Conservation (phyloP, 1,140 invertebrate genomes). For the Zaprionus capensis region DNA sequence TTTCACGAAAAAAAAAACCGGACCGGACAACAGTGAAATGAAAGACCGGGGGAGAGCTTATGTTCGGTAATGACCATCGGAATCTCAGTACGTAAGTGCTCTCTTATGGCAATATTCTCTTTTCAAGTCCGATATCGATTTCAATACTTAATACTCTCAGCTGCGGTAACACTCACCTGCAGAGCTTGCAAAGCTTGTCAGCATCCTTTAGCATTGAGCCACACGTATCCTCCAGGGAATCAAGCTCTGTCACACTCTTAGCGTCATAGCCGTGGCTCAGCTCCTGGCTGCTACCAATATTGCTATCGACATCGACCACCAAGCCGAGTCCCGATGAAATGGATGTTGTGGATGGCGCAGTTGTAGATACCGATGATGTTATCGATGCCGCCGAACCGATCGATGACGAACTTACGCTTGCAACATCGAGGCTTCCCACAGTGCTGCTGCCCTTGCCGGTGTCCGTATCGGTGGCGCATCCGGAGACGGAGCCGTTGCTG, state of each 20-base stretch:
- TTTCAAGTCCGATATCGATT: too few species aligned
- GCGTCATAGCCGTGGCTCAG: constrained; percentile 58
- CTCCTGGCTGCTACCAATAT: constrained; percentile 66
- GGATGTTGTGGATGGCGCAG: constrained; percentile 48
- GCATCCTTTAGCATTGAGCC: constrained; percentile 72
- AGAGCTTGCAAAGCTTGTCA: constrained; percentile 77
- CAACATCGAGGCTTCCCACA: constrained; percentile 63
- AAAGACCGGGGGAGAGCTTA: too few species aligned
- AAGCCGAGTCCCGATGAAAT: constrained; percentile 62
- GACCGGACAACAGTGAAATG: too few species aligned
- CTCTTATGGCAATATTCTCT: too few species aligned
- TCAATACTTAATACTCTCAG: too few species aligned
- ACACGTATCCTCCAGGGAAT: constrained; percentile 76
- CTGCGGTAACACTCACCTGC: constrained; percentile 65
- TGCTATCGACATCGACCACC: constrained; percentile 72
- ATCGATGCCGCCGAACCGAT: constrained; percentile 60
- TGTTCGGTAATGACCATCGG: too few species aligned
- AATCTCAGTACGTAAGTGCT: too few species aligned
- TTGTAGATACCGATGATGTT: constrained; percentile 54
- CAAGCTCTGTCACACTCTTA: constrained; percentile 68
- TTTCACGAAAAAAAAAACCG: too few species aligned
- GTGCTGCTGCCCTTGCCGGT: constrained; percentile 73
- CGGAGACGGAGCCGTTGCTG: constrained; percentile 55
- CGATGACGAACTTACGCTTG: constrained; percentile 66
- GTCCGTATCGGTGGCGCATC: constrained; percentile 56